Evolutionary conservation across 2,797 vertebrate species (phyloP), one percentile per base, ranked within the genome.

Genomic region (Pelochelys cantorii): DNA sequence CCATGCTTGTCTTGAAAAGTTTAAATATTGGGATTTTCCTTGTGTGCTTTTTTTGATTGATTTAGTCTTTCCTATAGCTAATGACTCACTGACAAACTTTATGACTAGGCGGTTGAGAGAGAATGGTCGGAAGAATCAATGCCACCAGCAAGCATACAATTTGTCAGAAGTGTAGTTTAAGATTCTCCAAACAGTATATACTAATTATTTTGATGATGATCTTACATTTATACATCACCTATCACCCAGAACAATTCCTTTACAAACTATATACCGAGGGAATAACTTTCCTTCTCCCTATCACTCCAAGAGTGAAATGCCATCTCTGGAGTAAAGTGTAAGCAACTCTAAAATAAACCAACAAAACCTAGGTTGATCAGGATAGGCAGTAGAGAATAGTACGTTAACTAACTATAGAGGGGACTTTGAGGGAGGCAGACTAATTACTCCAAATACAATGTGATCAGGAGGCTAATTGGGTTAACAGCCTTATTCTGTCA

Each of bases 191-290:
- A 68, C 14, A 87, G 78, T 52, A 81, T 55, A 85, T 48, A 62
- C 22, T 79, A 96, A 79, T 34, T 80, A 78, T 71, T 0, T 1
- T 83, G 79, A 94, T 94, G 92, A 92, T 78, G 80, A 92, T 93
- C 85, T 94, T 87, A 87, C 15, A 84, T 52, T 92, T 93, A 84
- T 0, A 0, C 22, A 91, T n/a, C 86, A 88, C 92, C 85, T 92
- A 92, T 93, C 86, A 93, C 88, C 60, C 83, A 94, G 89, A 88
- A 93, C 53, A 85, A 94, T 90, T 95, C 34, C 56, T 87, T 95
- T 91, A 81, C 37, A 75, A 75, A 54, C 80, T 88, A 42, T 54
- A 42, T 65, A 42, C 85, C 62, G 85, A 11, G 86, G 89, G 81
- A 96, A 94, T 88, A 94, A 92, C 77, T 83, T 86, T 79, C 79